Conservation (phyloP, 2,797 vertebrate genomes). For the Cynodonichthys magdalenae region DNA sequence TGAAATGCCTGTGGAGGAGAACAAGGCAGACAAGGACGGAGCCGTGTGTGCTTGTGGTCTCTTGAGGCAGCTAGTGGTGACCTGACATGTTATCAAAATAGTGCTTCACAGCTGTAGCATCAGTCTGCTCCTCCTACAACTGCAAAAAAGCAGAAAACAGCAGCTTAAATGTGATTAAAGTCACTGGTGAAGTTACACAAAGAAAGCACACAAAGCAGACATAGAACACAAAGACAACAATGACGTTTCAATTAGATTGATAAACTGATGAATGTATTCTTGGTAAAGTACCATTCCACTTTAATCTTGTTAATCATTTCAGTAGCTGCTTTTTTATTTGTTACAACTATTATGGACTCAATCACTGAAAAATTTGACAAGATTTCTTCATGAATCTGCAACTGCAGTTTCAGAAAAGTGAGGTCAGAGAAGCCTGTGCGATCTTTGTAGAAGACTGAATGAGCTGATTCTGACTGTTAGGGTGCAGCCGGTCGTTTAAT, state of each 20-base stretch:
- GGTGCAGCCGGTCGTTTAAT: neutral
- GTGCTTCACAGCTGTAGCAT: slow-evolving; percentile 42
- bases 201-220: slow-evolving; percentile 20
- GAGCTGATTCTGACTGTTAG: neutral
- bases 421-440: neutral
- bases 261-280: no score
- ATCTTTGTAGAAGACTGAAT: neutral
- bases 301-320: neutral
- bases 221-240: slow-evolving; percentile 13
- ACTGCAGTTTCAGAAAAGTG: neutral
- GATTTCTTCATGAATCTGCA: neutral
- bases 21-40: slow-evolving; percentile 31
- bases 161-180: slow-evolving; percentile 35
- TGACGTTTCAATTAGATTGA: slow-evolving; percentile 6
- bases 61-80: slow-evolving; percentile 57
- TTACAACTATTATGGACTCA: neutral
- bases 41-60: slow-evolving; percentile 37
- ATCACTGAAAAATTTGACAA: neutral
- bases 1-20: slow-evolving; percentile 32
- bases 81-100: slow-evolving; percentile 48
- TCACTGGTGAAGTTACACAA: slow-evolving; percentile 44
- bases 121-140: slow-evolving; percentile 63
- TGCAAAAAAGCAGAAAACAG: slow-evolving; percentile 46
- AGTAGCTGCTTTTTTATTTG: neutral
- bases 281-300: no score